Percentiles rank a stretch among this genome's conserved stretches.
Conservation (phyloP, 2,113 vertebrate species). For the Hassar affinis region DNA sequence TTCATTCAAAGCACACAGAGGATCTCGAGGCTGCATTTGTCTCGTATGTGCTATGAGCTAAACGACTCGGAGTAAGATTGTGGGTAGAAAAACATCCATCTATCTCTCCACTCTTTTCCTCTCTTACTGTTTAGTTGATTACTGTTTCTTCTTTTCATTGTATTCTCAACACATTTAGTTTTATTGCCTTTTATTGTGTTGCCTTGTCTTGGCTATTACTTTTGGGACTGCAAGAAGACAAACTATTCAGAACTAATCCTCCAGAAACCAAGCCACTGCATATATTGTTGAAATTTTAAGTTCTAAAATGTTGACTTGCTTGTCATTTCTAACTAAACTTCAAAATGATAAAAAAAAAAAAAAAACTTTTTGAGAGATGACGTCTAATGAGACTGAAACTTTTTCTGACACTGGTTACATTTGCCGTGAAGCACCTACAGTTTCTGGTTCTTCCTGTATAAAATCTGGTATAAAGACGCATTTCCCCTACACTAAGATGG, state of each 20-base stretch:
- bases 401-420: background rate
- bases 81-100: background rate
- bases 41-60: background rate
- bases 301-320: background rate
- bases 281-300: background rate
- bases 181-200: background rate
- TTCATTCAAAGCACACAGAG: background rate
- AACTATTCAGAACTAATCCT: background rate
- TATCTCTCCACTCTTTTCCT: too few relatives aligned
- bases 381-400: background rate
- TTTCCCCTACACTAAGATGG: background rate
- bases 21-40: background rate
- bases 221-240: background rate
- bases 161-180: background rate
- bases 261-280: background rate
- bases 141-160: background rate
- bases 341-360: background rate
- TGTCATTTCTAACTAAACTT: background rate
- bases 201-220: background rate
- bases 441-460: background rate
- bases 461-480: background rate
- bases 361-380: too few relatives aligned
- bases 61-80: background rate
- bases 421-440: background rate
- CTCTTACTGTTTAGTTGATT: too few relatives aligned